Percentiles rank a stretch among this genome's conserved stretches.
Conservation (phyloP, 1,140 invertebrate genomes). For the Hesperophylax magnus region DNA sequence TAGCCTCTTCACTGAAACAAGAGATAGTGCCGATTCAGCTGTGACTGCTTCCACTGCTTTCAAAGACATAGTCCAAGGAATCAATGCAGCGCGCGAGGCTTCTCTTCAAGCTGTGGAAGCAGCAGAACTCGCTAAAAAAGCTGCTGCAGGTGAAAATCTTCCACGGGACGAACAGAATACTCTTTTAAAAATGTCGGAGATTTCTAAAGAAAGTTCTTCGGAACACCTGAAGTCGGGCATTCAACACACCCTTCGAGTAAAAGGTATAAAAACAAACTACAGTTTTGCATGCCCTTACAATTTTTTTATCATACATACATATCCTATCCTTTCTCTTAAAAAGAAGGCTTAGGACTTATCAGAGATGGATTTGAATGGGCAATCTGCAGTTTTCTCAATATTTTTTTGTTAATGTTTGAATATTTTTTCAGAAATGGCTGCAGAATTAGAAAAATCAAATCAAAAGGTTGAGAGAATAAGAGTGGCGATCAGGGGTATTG, state of each 20-base stretch:
- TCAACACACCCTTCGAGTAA: slow-evolving; percentile 29
- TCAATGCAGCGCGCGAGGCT: slow-evolving; percentile 75
- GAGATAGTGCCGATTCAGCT: slow-evolving; percentile 77
- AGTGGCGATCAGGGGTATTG: slow-evolving; percentile 62
- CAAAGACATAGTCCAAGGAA: slow-evolving; percentile 81
- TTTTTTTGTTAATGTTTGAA: background rate
- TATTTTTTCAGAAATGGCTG: slow-evolving; percentile 61
- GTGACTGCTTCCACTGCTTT: slow-evolving; percentile 87
- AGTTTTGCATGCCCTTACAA: no score
- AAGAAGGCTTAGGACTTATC: no score
- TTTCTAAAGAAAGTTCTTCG: slow-evolving; percentile 35
- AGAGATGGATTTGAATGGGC: no score
- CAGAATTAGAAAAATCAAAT: slow-evolving; percentile 61
- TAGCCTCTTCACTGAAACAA: slow-evolving; percentile 79
- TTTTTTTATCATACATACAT: no score
- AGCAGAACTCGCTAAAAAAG: slow-evolving; percentile 72
- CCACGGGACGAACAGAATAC: background rate
- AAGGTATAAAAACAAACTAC: slow-evolving; percentile 26
- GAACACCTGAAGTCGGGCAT: slow-evolving; percentile 28
- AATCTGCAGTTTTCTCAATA: no score
- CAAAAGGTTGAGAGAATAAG: slow-evolving; percentile 62
- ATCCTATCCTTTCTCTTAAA: no score
- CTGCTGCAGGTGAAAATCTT: slow-evolving; percentile 32
- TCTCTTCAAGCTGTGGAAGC: slow-evolving; percentile 77
- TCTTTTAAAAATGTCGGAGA: slow-evolving; percentile 41